These are phyloP conservation scores for Poeciliopsis presidionis DNA, from an alignment of 2,797 vertebrate genomes.

Conservation along the genomic window DNA sequence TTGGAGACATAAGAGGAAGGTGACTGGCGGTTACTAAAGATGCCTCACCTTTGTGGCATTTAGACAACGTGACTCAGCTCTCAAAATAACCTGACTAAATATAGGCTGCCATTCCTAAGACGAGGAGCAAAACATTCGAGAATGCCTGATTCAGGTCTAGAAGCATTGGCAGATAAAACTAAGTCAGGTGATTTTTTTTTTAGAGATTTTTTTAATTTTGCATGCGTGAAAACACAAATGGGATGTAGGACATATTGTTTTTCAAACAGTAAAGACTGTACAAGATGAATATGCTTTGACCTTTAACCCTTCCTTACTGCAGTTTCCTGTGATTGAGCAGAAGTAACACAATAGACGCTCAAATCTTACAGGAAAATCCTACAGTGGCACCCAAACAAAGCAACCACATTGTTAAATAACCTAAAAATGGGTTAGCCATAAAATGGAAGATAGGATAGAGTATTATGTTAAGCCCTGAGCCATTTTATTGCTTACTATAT, in stretches of 20 bases:
- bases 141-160: neutral
- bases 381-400: conserved; percentile 6
- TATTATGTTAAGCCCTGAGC: neutral
- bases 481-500: neutral
- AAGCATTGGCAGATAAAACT: neutral
- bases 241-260: neutral
- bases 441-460: neutral
- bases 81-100: conserved; percentile 55
- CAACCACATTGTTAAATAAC: conserved; percentile 1
- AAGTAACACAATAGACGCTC: conserved; percentile 22
- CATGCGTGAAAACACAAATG: neutral
- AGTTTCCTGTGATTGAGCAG: conserved; percentile 42
- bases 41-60: conserved; percentile 39
- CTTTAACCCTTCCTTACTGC: conserved; percentile 25
- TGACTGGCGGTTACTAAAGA: conserved; percentile 28
- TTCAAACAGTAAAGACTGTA: neutral
- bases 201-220: neutral
- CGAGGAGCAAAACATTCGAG: neutral
- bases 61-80: conserved; percentile 64
- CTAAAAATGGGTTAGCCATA: neutral
- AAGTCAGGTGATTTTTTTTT: neutral
- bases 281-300: conserved; percentile 18
- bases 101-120: conserved; percentile 1
- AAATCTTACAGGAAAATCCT: conserved; percentile 13
- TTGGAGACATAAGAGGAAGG: conserved; percentile 53